Evolutionary conservation across 2,797 vertebrate species (phyloP), one percentile per base, ranked within the genome.

Genomic region (Apodemus agrarius): DNA sequence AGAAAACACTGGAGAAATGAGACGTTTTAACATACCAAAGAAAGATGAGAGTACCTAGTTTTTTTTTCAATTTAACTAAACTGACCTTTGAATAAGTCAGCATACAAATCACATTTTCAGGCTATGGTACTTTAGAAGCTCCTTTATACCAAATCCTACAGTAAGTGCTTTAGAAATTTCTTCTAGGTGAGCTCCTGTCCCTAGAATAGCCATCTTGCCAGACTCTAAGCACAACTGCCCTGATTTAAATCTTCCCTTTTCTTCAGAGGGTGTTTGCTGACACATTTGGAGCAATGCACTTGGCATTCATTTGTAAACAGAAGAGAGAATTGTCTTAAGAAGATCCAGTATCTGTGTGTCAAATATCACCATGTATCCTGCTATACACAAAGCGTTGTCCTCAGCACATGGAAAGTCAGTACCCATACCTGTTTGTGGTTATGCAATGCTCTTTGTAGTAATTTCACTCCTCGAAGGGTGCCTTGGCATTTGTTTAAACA

Each of bases 401-500:
- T 76, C 19, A 74, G 19, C 57, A 89, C 46, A 49, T 83, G 12
- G 37, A 83, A 69, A 40, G 16, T 78, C 54, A 75, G 34, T 43
- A 93, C 95, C 93, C 49, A 84, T 83, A 78, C 24, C 6, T 94
- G 34, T 91, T 90, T 67, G 26, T 8, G 81, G 34, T 82, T 89
- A 61, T 17, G 52, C 6, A 5, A 94, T 94, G 40, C 46, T 95
- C 61, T 96, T 24, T 91, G 43, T 90, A 97, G 91, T 96, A 94
- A 95, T 95, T 37, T 83, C 74, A 89, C 86, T 95, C 79, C 88
- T n/a, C 34, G 72, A 93, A 79, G 87, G 81, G 57, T 26, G 13
- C 1, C 59, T 93, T 96, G n/a, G n/a, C 59, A 89, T 92, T 59
- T 94, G 89, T 93, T 97, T 96, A 94, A 96, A 96, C 89, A 96